A percentile compares a stretch with the other conserved stretches of the same genome.
Conservation (phyloP, 2,888 invertebrate species). For the Dioctria linearis region DNA sequence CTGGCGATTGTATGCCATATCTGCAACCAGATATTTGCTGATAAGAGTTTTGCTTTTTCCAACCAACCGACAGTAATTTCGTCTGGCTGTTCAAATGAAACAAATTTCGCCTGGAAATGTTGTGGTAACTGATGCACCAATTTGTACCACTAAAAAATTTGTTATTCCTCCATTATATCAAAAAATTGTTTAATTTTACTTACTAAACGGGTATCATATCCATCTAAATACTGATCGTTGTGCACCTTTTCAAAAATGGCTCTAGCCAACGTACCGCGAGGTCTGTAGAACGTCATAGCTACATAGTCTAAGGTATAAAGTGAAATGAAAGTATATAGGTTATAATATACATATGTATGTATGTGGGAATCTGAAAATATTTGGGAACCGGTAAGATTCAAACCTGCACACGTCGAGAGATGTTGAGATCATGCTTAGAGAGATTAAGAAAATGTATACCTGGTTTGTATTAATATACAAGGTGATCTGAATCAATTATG, state of each 20-base stretch:
- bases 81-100: slow-evolving; percentile 67
- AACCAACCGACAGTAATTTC: slow-evolving; percentile 67
- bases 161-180: background rate
- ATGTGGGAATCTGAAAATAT: no score
- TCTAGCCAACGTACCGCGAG: slow-evolving; percentile 68
- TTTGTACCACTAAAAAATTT: slow-evolving; percentile 67
- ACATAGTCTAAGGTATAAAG: slow-evolving; percentile 9
- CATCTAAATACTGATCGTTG: slow-evolving; percentile 69
- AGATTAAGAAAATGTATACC: no score
- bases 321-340: background rate
- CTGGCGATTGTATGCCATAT: slow-evolving; percentile 91
- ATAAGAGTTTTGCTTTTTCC: slow-evolving; percentile 67
- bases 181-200: slow-evolving; percentile 40
- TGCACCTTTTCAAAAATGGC: slow-evolving; percentile 70
- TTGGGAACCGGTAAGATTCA: no score
- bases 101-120: slow-evolving; percentile 67
- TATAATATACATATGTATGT: background rate
- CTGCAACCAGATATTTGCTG: slow-evolving; percentile 81
- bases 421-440: no score
- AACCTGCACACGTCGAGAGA: no score
- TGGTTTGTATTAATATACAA: no score
- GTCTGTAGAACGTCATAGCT: slow-evolving; percentile 66
- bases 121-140: slow-evolving; percentile 65
- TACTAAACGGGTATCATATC: slow-evolving; percentile 69
- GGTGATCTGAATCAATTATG: no score